Percentiles rank a stretch among this genome's conserved stretches.
These are phyloP conservation scores for Lethenteron reissneri DNA, from an alignment of 2,113 vertebrate genomes.

Conservation along the genomic window DNA sequence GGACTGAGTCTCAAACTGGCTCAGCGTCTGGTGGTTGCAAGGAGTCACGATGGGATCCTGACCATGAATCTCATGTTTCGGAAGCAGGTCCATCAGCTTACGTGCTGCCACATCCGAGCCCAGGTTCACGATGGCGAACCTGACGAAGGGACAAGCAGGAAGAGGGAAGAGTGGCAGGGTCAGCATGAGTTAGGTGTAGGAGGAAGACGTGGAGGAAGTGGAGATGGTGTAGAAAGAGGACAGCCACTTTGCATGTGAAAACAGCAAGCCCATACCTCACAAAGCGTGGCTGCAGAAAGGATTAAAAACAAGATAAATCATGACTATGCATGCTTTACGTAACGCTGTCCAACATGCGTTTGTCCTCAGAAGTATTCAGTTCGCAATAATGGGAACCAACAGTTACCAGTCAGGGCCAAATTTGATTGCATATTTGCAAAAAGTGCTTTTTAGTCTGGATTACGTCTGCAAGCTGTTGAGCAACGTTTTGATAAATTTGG, in stretches of 20 bases:
- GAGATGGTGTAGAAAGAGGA: background rate
- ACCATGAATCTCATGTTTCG: conserved; percentile 49
- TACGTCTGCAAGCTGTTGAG: too few relatives aligned
- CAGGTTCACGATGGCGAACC: conserved; percentile 63
- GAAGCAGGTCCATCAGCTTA: conserved; percentile 49
- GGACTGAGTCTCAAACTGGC: conserved; percentile 53
- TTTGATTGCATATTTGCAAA: too few relatives aligned
- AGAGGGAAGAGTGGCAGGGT: conserved; percentile 6
- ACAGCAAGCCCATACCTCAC: background rate
- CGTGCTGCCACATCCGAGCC: conserved; percentile 55
- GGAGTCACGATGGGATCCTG: conserved; percentile 57
- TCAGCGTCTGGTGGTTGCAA: conserved; percentile 54
- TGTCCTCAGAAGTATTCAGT: too few relatives aligned
- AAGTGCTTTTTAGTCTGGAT: too few relatives aligned
- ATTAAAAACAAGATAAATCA: too few relatives aligned
- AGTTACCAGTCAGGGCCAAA: too few relatives aligned
- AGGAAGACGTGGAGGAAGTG: too few relatives aligned
- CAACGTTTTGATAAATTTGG: too few relatives aligned
- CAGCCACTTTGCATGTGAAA: background rate
- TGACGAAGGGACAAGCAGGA: conserved; percentile 15
- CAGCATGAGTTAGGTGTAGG: background rate
- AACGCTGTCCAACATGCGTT: too few relatives aligned
- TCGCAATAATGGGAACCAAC: too few relatives aligned
- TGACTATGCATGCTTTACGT: too few relatives aligned
- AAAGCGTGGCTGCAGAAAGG: too few relatives aligned